Evolutionary conservation across 2,888 invertebrate species (phyloP).

Genomic region (Agriopis leucophaearia): DNA sequence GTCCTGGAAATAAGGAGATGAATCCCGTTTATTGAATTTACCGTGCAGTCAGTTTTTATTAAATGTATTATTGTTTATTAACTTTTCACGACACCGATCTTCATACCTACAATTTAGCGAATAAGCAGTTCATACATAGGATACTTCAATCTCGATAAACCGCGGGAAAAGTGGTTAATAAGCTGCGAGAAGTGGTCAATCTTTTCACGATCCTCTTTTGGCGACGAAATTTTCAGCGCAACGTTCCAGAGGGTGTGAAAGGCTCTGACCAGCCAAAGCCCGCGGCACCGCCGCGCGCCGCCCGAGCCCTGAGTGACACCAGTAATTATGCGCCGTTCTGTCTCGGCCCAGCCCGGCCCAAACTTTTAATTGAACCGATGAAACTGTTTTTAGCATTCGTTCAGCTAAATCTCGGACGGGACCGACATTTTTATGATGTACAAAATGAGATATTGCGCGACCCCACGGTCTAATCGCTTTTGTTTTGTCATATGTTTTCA

Average conservation of each 20-base stretch:
- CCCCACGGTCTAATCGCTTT: slow-evolving; percentile 17
- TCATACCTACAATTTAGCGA: not conserved
- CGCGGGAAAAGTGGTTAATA: too few relatives aligned
- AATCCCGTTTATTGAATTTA: too few relatives aligned
- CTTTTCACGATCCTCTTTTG: not conserved
- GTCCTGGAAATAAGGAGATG: too few relatives aligned
- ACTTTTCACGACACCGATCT: not conserved
- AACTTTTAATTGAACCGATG: slow-evolving; percentile 73
- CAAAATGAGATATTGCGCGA: slow-evolving; percentile 25
- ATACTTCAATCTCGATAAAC: too few relatives aligned
- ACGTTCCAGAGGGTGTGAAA: slow-evolving; percentile 13
- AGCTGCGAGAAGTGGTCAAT: too few relatives aligned
- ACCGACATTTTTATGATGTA: slow-evolving; percentile 41
- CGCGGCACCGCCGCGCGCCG: slow-evolving; percentile 25
- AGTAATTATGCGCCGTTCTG: slow-evolving; percentile 57
- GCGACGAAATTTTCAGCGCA: not conserved
- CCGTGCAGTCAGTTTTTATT: too few relatives aligned
- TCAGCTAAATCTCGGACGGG: slow-evolving; percentile 50
- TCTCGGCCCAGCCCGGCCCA: slow-evolving; percentile 36
- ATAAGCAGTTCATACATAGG: not conserved
- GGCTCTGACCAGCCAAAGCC: slow-evolving; percentile 1
- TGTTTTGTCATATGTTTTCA: slow-evolving; percentile 22
- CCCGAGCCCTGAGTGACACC: slow-evolving; percentile 54
- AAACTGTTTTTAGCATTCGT: slow-evolving; percentile 57
- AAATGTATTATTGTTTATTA: too few relatives aligned